phyloP scores from a whole-genome alignment of 2,113 vertebrate species.

The Bungarus multicinctus region DNA sequence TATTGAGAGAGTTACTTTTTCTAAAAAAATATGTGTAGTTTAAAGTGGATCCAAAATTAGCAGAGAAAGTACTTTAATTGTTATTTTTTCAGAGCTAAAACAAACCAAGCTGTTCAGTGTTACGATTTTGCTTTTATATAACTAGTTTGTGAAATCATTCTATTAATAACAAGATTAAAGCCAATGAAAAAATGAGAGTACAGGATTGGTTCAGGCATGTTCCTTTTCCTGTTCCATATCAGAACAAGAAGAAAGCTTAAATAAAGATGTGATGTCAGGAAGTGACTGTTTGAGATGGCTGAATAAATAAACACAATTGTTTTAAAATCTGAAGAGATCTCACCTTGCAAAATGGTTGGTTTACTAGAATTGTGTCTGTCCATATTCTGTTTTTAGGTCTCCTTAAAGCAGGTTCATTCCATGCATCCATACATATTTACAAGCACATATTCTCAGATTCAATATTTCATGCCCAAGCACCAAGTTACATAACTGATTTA shows the following conservation, averaged over 20 bases:
- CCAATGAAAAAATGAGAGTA: constrained; percentile 6
- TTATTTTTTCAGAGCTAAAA: constrained; percentile 15
- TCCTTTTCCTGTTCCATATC: constrained; percentile 1
- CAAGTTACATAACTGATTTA: background rate
- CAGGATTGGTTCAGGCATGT: background rate
- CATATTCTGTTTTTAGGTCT: background rate
- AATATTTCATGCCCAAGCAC: no score
- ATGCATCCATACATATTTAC: background rate
- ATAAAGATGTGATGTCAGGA: constrained; percentile 19
- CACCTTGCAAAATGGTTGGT: background rate
- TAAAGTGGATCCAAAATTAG: constrained; percentile 4
- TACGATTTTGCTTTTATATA: constrained; percentile 4
- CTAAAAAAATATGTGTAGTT: background rate
- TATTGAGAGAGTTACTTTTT: background rate
- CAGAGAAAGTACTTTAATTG: background rate
- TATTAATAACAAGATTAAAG: constrained; percentile 10
- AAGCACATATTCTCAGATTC: background rate
- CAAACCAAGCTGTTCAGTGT: constrained; percentile 12
- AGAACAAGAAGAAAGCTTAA: background rate
- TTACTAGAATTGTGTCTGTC: background rate
- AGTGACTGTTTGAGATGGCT: constrained; percentile 2
- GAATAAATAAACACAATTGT: constrained; percentile 16
- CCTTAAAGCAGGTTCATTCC: background rate
- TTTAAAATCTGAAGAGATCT: constrained; percentile 5
- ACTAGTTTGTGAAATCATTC: background rate